Base-by-base conservation (phyloP, 2,888 invertebrate species). In the Dryobota labecula region DNA sequence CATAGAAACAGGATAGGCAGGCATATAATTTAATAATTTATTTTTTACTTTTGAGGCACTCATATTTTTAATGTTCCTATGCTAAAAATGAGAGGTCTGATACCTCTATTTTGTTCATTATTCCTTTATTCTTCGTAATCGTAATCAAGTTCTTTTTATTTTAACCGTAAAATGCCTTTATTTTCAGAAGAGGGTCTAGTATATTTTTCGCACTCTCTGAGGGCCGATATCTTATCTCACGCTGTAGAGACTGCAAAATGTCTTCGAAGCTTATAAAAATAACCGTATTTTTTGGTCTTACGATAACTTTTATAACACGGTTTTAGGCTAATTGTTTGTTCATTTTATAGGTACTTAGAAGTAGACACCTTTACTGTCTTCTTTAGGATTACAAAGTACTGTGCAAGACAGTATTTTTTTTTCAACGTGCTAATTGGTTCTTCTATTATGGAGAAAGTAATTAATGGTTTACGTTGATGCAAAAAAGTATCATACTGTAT, bases 141-240 rank as follows among this genome's bases (percentile, higher is more conserved):
- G 58, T 82, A 82, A 82, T 73, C 80, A 62, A 61, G 57, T 57
- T 62, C 58, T 73, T 81, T 77, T 82, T 78, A 73, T 73, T 78
- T 78, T 67, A 41, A 66, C 47, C 58, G 54, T 78, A 70, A 80
- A 82, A 73, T 24, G 70, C 67, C 67, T 78, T 70, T 82, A 70
- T 70, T 82, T 82, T 77, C 38, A 49, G 72, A 69, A 63, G 70
- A 78, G 56, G 67, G 70, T 73, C 67, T 57, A 67, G 47, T 70
- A 65, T 58, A 60, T 80, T 72, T 63, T 82, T 73, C 65, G 58
- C 82, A 51, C 70, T 78, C 78, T 67, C 73, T 24, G 38, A 68
- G 73, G 77, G 36, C 78, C 78, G 82, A 77, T 84, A 77, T 68
- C 74, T 77, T 82, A 82, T 82, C 82, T 63, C 49, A 33, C 53